Conservation (phyloP, 1,140 invertebrate genomes). For the Drosophila subobscura region DNA sequence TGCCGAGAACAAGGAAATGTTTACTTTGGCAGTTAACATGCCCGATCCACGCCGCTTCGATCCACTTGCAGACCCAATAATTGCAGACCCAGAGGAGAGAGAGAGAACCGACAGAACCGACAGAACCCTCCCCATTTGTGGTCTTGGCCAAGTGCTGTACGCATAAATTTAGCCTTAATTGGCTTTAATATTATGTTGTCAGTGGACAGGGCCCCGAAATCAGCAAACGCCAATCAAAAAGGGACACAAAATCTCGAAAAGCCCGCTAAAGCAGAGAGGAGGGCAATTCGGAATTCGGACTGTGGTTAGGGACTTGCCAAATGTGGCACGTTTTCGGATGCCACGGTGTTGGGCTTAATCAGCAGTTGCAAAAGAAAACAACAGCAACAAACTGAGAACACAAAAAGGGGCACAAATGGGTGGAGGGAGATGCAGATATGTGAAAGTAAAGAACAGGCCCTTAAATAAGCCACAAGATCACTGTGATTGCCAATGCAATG, state of each 20-base stretch:
- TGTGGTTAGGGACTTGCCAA: constrained; percentile 48
- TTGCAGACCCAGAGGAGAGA: constrained; percentile 42
- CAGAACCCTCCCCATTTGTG: constrained; percentile 10
- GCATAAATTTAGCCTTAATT: constrained; percentile 81
- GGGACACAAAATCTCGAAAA: constrained; percentile 27
- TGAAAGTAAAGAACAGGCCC: constrained; percentile 75
- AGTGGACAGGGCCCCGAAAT: constrained; percentile 59
- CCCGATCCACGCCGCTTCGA: constrained; percentile 1
- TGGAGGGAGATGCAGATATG: constrained; percentile 44
- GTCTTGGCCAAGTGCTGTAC: constrained; percentile 68
- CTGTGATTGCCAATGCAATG: constrained; percentile 56
- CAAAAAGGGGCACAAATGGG: constrained; percentile 22
- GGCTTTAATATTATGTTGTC: constrained; percentile 81
- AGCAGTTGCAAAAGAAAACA: constrained; percentile 71
- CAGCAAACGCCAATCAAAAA: constrained; percentile 78
- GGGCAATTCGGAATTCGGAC: constrained; percentile 50
- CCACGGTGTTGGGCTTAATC: constrained; percentile 77
- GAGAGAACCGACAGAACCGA: too few species aligned
- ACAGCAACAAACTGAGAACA: constrained; percentile 22
- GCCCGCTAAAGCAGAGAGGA: background rate
- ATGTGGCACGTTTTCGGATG: constrained; percentile 76
- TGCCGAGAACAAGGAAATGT: constrained; percentile 77
- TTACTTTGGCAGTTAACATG: constrained; percentile 78
- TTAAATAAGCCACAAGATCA: constrained; percentile 65
- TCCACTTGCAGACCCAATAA: constrained; percentile 58